Base-by-base conservation (phyloP, 2,888 invertebrate genomes). In the Conus canariensis region DNA sequence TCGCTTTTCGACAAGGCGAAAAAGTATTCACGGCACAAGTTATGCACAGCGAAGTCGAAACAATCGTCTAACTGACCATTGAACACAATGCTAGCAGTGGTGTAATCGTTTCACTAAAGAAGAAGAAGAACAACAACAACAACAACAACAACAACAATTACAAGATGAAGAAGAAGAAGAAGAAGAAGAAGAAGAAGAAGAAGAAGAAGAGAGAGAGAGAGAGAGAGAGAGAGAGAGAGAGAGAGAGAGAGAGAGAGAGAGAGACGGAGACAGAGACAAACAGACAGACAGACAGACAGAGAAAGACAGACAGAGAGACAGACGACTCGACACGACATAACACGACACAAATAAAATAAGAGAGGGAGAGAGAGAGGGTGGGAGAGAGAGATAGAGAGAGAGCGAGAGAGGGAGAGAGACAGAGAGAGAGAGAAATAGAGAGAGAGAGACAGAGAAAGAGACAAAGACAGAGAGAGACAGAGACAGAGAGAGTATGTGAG, bases 181-280 rank as follows among this genome's bases (percentile, higher is more conserved):
- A 3, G n/a, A n/a, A 22, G 74, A 74, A 22, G 8, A 8, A 4
- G 74, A 74, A n/a, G 8, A 3, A 22, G 74, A 74, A 3, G n/a
- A n/a, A 74, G 74, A 74, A 5, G n/a, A n/a, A 74, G 74, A 74
- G n/a, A n/a, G 9, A n/a, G n/a, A 74, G n/a, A 70, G 74, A n/a
- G 74, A 74, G 22, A 74, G 74, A 74, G n/a, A n/a, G 9, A n/a
- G n/a, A 74, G n/a, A 70, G 74, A n/a, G 74, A n/a, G 74, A 74
- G 4, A n/a, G 74, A 74, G n/a, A 25, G 74, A 74, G 74, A 74
- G 25, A 74, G 74, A 74, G 25, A 74, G 74, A 74, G 74, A 74
- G 25, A 74, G 74, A 74, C 7, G 25, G 74, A 74, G 74, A 74
- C 25, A 74, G 74, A 74, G 74, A 74, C 22, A 74, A n/a, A 74